These are phyloP conservation scores for Conistra vaccinii DNA, from an alignment of 2,888 invertebrate species.

Conservation along the genomic window DNA sequence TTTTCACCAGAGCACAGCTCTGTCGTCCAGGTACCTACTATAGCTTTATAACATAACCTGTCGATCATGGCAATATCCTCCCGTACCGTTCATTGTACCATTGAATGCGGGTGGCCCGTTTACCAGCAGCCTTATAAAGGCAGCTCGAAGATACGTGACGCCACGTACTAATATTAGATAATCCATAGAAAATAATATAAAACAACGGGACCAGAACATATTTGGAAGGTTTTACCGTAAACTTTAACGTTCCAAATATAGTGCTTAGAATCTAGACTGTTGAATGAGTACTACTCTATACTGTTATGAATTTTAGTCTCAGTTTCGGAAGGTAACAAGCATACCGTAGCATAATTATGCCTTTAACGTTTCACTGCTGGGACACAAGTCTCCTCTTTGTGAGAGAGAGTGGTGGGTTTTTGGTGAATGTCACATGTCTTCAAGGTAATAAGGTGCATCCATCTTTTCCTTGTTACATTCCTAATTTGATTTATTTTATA, in stretches of 20 bases:
- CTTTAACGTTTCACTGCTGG: not conserved
- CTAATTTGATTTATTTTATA: too few species aligned
- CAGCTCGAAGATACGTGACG: constrained; percentile 32
- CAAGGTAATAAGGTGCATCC: too few species aligned
- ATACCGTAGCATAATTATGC: too few species aligned
- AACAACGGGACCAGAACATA: constrained; percentile 47
- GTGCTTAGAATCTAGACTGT: constrained; percentile 8
- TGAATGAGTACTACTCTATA: not conserved
- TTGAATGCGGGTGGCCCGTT: constrained; percentile 45
- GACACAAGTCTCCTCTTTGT: not conserved
- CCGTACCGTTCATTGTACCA: constrained; percentile 34
- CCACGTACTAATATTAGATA: constrained; percentile 46
- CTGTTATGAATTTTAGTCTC: not conserved
- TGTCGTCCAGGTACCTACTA: too few species aligned
- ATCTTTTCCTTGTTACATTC: too few species aligned
- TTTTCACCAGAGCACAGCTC: too few species aligned
- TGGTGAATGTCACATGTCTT: not conserved
- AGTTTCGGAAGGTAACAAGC: not conserved
- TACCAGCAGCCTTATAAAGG: constrained; percentile 28
- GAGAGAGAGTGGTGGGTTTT: too few species aligned
- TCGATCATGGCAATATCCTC: constrained; percentile 17
- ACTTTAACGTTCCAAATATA: not conserved
- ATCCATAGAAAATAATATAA: constrained; percentile 50
- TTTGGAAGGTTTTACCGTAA: constrained; percentile 55
- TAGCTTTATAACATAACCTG: not conserved